A percentile compares a stretch with the other conserved stretches of the same genome.
phyloP scores from a whole-genome alignment of 2,113 vertebrate species.

The Aythya baeri region DNA sequence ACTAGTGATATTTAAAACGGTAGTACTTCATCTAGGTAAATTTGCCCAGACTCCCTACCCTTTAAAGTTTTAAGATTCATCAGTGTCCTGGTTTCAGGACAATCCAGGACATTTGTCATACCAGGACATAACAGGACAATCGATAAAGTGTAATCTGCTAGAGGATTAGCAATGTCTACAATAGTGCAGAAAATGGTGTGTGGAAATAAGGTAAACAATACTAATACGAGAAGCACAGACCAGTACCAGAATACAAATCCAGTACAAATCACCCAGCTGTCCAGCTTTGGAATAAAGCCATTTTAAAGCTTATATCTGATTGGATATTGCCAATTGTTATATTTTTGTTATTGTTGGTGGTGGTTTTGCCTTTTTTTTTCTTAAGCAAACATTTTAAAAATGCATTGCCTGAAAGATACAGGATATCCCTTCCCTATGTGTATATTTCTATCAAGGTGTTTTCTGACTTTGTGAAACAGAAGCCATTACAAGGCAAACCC shows the following conservation, averaged over 20 bases:
- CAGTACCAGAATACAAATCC: constrained; percentile 51
- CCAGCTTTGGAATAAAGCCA: not conserved
- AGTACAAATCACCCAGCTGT: constrained; percentile 50
- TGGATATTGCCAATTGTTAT: not conserved
- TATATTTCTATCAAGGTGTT: not conserved
- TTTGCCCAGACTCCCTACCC: not conserved
- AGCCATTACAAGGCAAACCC: constrained; percentile 28
- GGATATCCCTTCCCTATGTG: not conserved
- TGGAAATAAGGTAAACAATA: constrained; percentile 44
- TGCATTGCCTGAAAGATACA: constrained; percentile 33
- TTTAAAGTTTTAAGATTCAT: constrained; percentile 28
- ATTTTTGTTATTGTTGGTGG: constrained; percentile 8
- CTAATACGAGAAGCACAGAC: not conserved
- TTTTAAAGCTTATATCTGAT: constrained; percentile 40
- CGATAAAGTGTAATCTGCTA: constrained; percentile 20
- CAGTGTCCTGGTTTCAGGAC: no score
- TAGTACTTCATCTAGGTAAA: not conserved
- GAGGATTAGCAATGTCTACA: constrained; percentile 35
- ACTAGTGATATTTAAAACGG: not conserved
- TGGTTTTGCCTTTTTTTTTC: not conserved
- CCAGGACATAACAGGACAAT: no score
- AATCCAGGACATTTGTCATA: no score
- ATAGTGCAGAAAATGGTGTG: constrained; percentile 44
- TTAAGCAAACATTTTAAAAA: constrained; percentile 64
- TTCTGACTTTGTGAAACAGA: constrained; percentile 8